A percentile compares a stretch with the other conserved stretches of the same genome.
These are phyloP conservation scores for Fregetta grallaria DNA, from an alignment of 2,113 vertebrate species.

Conservation along the genomic window DNA sequence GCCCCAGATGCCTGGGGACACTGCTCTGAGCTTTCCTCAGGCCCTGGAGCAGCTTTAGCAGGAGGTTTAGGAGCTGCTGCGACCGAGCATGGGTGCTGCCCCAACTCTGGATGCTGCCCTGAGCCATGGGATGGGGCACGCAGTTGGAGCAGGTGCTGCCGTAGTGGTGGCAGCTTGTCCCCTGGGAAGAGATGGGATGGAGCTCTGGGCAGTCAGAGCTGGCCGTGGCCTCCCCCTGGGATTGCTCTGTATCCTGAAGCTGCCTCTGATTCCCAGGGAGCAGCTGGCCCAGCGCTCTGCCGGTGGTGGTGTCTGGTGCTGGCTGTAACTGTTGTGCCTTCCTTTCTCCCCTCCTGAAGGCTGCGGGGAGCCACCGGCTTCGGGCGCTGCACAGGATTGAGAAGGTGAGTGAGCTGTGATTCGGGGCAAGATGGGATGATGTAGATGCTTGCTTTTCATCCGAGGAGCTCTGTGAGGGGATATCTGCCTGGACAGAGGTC, in stretches of 20 bases:
- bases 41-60: neutral
- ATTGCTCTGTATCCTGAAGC: neutral
- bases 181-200: fast-evolving
- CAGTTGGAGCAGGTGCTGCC: neutral
- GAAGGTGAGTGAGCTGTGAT: constrained; percentile 70
- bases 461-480: neutral
- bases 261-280: neutral
- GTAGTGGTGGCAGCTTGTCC: neutral
- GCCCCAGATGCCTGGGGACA: neutral
- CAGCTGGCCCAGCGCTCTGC: neutral
- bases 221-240: fast-evolving
- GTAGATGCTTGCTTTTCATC: neutral
- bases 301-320: fast-evolving
- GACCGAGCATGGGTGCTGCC: fast-evolving
- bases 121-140: fast-evolving
- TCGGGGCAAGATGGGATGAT: too few species aligned
- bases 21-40: neutral
- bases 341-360: constrained; percentile 67
- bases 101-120: neutral
- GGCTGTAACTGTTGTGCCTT: neutral
- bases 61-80: neutral
- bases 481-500: neutral
- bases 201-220: neutral
- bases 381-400: constrained; percentile 84
- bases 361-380: constrained; percentile 79